Evolutionary conservation across 2,113 vertebrate species (phyloP), one percentile per base, ranked within the genome.

Genomic region (Globicephala melas): DNA sequence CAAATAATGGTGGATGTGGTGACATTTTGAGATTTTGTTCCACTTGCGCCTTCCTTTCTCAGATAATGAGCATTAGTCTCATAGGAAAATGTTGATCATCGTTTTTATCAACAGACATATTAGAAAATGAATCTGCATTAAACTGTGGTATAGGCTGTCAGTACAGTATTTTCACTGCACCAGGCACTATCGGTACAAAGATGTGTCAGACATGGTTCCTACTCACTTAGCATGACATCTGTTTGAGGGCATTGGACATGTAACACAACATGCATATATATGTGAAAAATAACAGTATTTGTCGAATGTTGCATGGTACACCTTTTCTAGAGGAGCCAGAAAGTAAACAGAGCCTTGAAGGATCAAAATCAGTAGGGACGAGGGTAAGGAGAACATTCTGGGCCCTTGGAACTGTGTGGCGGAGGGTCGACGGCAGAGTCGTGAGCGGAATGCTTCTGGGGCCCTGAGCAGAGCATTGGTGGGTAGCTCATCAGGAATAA

Each of bases 11-110:
- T 28, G 38, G 14, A n/a, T 80, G 6, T 70, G 73, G 50, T 33
- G 67, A 55, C 65, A 28, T 50, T 94, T 89, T 79, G 93, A 90
- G 74, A 81, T 90, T 95, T 92, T 92, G 38, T 71, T 89, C 33
- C 33, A 5, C 11, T 31, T 44, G 67, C n/a, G 2, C 53, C 50
- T 36, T 84, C n/a, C 89, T 83, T 67, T 70, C 68, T 60, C 68
- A 82, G 60, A 47, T 81, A 26, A 68, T 58, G 41, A 60, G 11
- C 36, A 67, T 81, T 86, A 15, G 87, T 94, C n/a, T 91, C 38
- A 47, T 15, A 82, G 74, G 67, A 89, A 86, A 91, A 89, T 67
- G 85, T 44, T 25, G 11, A 79, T 81, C 41, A 31, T 38, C 71
- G 15, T 91, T 95, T 77, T 53, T 13, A 67, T 62, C 60, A 31